Evolutionary conservation across 2,888 invertebrate genomes (phyloP).

Genomic region (Andrena camellia): DNA sequence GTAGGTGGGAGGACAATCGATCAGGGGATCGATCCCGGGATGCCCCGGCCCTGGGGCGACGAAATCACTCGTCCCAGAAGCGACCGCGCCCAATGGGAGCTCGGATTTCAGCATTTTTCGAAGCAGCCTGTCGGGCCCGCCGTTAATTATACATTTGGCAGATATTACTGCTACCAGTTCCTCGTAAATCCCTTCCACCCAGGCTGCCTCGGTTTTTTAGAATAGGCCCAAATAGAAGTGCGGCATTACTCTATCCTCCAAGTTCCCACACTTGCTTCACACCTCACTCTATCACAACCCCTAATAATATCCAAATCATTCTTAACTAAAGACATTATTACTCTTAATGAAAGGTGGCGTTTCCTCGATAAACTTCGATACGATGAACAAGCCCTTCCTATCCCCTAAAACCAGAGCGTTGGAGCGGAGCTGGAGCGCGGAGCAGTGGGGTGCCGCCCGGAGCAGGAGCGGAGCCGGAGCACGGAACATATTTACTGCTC

Average conservation of each 20-base stretch:
- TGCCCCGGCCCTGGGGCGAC: constrained; percentile 57
- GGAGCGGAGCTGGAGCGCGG: too few relatives aligned
- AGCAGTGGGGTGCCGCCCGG: too few relatives aligned
- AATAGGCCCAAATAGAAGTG: background rate
- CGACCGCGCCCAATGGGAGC: constrained; percentile 74
- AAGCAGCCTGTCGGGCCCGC: constrained; percentile 53
- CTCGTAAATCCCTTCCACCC: constrained; percentile 47
- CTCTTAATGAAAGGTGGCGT: too few relatives aligned
- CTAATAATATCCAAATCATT: too few relatives aligned
- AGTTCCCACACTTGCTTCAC: background rate
- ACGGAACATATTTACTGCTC: too few relatives aligned
- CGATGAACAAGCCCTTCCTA: too few relatives aligned
- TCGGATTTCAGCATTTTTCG: constrained; percentile 72
- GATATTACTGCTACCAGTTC: constrained; percentile 59
- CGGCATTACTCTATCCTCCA: background rate
- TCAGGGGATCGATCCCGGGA: constrained; percentile 56
- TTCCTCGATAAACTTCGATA: too few relatives aligned
- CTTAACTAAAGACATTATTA: too few relatives aligned
- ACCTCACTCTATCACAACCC: too few relatives aligned
- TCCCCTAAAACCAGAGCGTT: too few relatives aligned
- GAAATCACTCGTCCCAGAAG: constrained; percentile 66
- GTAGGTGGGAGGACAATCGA: constrained; percentile 51
- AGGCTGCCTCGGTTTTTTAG: background rate
- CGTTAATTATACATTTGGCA: constrained; percentile 68
- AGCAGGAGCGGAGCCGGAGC: too few relatives aligned